These are phyloP conservation scores for Ochlodes sylvanus DNA, from an alignment of 2,888 invertebrate genomes.

Conservation along the genomic window DNA sequence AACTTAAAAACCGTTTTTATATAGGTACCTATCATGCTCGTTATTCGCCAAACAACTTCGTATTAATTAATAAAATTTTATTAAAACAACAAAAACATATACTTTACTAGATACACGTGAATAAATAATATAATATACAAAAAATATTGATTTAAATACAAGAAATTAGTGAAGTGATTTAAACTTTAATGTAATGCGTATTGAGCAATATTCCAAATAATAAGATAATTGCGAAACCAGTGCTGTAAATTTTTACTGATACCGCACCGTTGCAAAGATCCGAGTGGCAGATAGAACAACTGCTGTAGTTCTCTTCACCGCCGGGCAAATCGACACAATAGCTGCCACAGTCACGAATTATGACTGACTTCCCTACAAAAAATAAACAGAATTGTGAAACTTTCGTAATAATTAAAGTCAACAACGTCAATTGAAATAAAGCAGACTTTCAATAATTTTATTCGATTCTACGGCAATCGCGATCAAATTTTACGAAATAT, in stretches of 20 bases:
- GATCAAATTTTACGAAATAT: too few species aligned
- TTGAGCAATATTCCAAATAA: slow-evolving; percentile 4
- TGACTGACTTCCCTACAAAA: slow-evolving; percentile 56
- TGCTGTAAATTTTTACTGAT: background rate
- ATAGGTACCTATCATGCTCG: too few species aligned
- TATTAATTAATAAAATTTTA: background rate
- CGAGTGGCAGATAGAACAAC: slow-evolving; percentile 63
- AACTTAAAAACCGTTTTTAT: too few species aligned
- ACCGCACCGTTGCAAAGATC: slow-evolving; percentile 62
- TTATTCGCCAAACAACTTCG: background rate
- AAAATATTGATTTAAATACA: background rate
- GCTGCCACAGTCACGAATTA: slow-evolving; percentile 66
- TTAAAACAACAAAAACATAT: background rate
- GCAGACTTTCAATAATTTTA: too few species aligned
- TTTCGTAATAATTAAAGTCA: background rate
- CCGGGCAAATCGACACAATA: slow-evolving; percentile 54
- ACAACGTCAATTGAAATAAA: too few species aligned
- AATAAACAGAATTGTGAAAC: slow-evolving; percentile 1
- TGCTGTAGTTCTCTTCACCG: slow-evolving; percentile 46
- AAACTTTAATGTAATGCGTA: background rate
- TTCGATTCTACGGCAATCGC: too few species aligned
- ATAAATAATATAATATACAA: too few species aligned
- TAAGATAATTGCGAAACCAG: background rate
- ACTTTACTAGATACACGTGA: background rate
- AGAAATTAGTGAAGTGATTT: background rate